phyloP scores from a whole-genome alignment of 2,113 vertebrate genomes.

The Myiozetetes cayanensis region DNA sequence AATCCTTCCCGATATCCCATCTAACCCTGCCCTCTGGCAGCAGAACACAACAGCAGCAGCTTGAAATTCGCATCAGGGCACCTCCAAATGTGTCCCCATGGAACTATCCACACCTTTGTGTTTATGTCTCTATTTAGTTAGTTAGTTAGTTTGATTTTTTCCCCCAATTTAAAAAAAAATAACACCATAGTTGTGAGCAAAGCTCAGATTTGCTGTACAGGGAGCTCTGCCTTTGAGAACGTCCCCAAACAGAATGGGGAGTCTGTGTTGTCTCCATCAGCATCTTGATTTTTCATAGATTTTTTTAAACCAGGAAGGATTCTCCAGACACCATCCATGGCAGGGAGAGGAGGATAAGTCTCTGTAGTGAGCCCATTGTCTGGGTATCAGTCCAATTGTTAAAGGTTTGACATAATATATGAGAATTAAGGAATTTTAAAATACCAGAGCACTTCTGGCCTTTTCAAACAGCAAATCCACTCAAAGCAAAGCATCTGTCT shows the following conservation, averaged over 20 bases:
- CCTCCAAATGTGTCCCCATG: background rate
- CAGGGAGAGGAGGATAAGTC: background rate
- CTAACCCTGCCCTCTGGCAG: background rate
- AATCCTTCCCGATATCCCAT: background rate
- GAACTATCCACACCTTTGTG: accelerated
- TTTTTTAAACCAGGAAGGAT: background rate
- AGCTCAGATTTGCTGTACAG: accelerated
- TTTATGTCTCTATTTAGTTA: background rate
- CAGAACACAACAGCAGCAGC: background rate
- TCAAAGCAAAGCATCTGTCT: background rate
- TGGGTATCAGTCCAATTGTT: background rate
- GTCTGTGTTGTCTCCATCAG: background rate
- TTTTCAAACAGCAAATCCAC: slow-evolving; percentile 10
- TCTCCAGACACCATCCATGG: background rate
- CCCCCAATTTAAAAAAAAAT: accelerated
- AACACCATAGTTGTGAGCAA: accelerated
- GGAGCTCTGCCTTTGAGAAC: background rate
- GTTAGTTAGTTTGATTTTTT: background rate
- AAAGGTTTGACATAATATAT: background rate
- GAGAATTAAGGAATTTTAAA: background rate
- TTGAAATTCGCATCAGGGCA: background rate
- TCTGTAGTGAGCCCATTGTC: background rate
- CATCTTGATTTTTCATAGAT: background rate
- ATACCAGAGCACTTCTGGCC: background rate
- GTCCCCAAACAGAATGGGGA: background rate